A percentile compares a stretch with the other conserved stretches of the same genome.
These are phyloP conservation scores for Euphonia xanthogaster DNA, from an alignment of 2,797 vertebrate genomes.

Conservation along the genomic window DNA sequence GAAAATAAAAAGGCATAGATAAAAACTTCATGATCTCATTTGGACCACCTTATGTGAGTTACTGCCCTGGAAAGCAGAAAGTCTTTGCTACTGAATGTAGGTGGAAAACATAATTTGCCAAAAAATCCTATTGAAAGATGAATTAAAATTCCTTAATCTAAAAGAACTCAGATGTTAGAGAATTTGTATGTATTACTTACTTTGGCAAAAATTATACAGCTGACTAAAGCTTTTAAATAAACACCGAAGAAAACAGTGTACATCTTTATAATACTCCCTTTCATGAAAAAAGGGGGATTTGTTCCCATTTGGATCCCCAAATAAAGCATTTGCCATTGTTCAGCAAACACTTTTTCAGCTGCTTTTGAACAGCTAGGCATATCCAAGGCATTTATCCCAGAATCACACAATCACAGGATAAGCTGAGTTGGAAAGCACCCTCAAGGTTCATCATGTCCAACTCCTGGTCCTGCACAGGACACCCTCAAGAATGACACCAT, in stretches of 20 bases:
- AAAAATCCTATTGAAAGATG: neutral
- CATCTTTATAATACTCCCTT: neutral
- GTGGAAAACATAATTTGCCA: neutral
- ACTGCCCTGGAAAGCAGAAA: neutral
- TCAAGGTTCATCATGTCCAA: neutral
- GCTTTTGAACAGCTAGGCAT: neutral
- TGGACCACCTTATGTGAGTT: neutral
- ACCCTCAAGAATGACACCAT: neutral
- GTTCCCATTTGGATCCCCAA: neutral
- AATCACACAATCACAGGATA: neutral
- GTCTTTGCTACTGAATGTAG: neutral
- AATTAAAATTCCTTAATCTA: neutral
- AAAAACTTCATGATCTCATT: conserved; percentile 16
- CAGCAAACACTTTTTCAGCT: neutral
- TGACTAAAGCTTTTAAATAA: neutral
- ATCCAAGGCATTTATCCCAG: neutral
- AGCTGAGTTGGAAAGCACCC: neutral
- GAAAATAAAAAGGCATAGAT: neutral
- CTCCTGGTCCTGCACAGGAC: neutral
- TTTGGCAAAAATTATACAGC: neutral
- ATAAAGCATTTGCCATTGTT: neutral
- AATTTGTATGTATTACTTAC: neutral
- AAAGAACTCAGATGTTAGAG: neutral
- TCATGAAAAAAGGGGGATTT: neutral
- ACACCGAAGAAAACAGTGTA: neutral